phyloP scores from a whole-genome alignment of 2,888 invertebrate species.

The Pristionchus arcanus region DNA sequence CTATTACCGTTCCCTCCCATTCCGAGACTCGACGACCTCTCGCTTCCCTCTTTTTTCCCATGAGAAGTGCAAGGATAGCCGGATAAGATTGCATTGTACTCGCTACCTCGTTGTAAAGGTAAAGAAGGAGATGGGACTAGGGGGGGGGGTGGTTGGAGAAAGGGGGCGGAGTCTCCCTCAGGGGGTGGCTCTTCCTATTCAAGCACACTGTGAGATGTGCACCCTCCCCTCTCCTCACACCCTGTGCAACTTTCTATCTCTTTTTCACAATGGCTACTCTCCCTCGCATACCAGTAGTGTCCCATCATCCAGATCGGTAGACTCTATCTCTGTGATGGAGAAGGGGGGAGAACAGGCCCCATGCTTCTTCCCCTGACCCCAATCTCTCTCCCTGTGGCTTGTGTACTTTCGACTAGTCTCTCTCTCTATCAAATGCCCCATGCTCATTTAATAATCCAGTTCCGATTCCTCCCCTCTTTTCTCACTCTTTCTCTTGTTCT shows the following conservation, averaged over 20 bases:
- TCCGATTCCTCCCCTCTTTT: slow-evolving; percentile 4
- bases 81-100: slow-evolving; percentile 41
- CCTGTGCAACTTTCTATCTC: slow-evolving; percentile 43
- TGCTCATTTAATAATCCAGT: slow-evolving; percentile 54
- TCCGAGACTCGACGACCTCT: neutral
- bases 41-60: slow-evolving; percentile 22
- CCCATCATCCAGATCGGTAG: neutral
- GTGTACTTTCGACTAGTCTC: slow-evolving; percentile 22
- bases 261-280: slow-evolving; percentile 46
- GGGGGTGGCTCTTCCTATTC: slow-evolving; percentile 41
- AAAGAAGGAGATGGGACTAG: slow-evolving; percentile 25
- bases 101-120: slow-evolving; percentile 24
- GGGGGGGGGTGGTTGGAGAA: slow-evolving; percentile 38
- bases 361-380: slow-evolving; percentile 37
- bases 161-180: slow-evolving; percentile 28
- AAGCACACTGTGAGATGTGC: slow-evolving; percentile 5
- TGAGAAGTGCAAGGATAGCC: slow-evolving; percentile 8
- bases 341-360: neutral
- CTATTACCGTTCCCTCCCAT: neutral
- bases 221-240: slow-evolving; percentile 16
- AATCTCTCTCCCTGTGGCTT: slow-evolving; percentile 12
- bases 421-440: slow-evolving; percentile 34
- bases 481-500: slow-evolving; percentile 2
- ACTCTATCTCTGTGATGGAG: slow-evolving; percentile 4
- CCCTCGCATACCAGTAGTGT: slow-evolving; percentile 37